These are phyloP conservation scores for Drosophila multiciliata DNA, from an alignment of 2,888 invertebrate species.

Conservation along the genomic window DNA sequence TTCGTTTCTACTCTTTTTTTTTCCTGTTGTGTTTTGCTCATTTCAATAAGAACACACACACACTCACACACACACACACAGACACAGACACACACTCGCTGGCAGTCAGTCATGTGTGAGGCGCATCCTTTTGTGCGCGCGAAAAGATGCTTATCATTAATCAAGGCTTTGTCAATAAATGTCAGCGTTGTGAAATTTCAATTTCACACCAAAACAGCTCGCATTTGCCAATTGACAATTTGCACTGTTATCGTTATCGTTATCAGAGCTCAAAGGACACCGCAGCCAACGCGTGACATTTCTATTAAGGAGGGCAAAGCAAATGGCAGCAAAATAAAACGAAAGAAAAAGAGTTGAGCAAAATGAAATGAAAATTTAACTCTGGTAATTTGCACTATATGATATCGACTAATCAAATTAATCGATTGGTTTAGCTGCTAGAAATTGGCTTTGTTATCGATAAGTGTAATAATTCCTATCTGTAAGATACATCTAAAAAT, in stretches of 20 bases:
- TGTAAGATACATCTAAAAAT: background rate
- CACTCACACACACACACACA: constrained; percentile 3
- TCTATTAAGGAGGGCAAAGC: constrained; percentile 44
- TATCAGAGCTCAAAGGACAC: constrained; percentile 42
- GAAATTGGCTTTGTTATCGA: background rate
- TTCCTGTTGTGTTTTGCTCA: constrained; percentile 26
- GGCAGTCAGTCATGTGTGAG: constrained; percentile 42
- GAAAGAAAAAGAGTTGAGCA: background rate
- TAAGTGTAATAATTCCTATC: background rate
- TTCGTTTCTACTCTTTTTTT: constrained; percentile 9
- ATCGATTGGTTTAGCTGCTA: background rate
- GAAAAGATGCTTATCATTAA: constrained; percentile 82
- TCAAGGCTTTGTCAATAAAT: constrained; percentile 85
- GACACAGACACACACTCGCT: background rate
- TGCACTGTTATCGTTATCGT: constrained; percentile 56
- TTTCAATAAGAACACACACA: constrained; percentile 41
- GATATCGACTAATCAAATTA: background rate
- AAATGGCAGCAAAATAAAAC: constrained; percentile 6
- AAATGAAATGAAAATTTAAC: background rate
- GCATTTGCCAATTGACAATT: constrained; percentile 65
- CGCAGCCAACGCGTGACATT: constrained; percentile 61
- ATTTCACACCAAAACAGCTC: constrained; percentile 78
- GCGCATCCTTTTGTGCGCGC: constrained; percentile 57
- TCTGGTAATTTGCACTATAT: background rate
- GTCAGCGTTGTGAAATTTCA: constrained; percentile 83